Evolutionary conservation across 2,797 vertebrate species (phyloP).

Genomic region (Austrolebias charrua): DNA sequence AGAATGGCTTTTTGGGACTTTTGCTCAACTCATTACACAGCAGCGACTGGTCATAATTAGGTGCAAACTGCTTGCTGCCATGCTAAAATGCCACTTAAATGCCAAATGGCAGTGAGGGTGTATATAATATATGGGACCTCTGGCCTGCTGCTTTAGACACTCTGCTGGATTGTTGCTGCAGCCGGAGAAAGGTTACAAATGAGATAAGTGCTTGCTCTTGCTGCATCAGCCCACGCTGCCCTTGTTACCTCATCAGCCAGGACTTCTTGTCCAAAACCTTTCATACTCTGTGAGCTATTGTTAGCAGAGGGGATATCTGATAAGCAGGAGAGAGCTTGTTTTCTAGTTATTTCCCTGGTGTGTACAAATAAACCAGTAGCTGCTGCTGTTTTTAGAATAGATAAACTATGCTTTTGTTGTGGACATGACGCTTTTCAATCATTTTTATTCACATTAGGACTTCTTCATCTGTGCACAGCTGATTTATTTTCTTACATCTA

Average conservation of each 20-base stretch:
- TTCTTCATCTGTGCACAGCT: conserved; percentile 14
- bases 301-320: conserved; percentile 42
- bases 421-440: conserved; percentile 8
- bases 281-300: conserved; percentile 28
- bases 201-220: conserved; percentile 60
- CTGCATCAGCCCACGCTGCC: conserved; percentile 39
- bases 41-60: conserved; percentile 83
- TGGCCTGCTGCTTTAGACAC: conserved; percentile 56
- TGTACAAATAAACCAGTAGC: conserved; percentile 23
- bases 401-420: conserved; percentile 23
- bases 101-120: conserved; percentile 77
- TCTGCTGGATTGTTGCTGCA: conserved; percentile 50
- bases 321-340: conserved; percentile 37
- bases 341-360: conserved; percentile 37
- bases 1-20: conserved; percentile 20
- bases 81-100: conserved; percentile 85
- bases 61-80: conserved; percentile 77
- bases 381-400: conserved; percentile 24
- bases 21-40: conserved; percentile 44
- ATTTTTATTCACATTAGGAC: background rate
- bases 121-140: conserved; percentile 62
- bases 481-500: conserved; percentile 40
- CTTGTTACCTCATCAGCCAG: conserved; percentile 36
- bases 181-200: conserved; percentile 45
- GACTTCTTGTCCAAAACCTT: conserved; percentile 43